Percentiles rank a stretch among this genome's conserved stretches.
Conservation (phyloP, 2,797 vertebrate species). For the Oreonectes daqikongensis region DNA sequence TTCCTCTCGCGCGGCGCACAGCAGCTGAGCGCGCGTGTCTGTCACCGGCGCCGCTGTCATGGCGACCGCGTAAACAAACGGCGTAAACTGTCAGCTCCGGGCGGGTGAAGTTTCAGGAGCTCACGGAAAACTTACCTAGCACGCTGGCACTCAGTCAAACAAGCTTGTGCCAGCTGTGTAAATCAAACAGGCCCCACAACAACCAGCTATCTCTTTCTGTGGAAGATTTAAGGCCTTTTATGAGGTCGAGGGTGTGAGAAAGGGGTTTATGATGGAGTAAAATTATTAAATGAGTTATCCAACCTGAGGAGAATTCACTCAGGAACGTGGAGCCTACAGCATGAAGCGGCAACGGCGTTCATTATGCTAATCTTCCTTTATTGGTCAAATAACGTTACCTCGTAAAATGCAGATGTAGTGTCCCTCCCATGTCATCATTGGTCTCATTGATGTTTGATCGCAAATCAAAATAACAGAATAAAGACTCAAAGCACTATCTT, state of each 20-base stretch:
- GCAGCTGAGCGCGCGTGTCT: conserved; percentile 84
- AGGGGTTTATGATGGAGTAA: not conserved
- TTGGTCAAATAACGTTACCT: no score
- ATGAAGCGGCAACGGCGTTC: no score
- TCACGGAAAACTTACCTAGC: conserved; percentile 76
- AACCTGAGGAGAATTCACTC: not conserved
- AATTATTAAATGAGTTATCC: not conserved
- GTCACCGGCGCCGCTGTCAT: conserved; percentile 77
- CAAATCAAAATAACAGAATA: not conserved
- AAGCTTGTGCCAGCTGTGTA: conserved; percentile 65
- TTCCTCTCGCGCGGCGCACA: conserved; percentile 79
- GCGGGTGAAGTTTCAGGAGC: conserved; percentile 78
- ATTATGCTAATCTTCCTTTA: no score
- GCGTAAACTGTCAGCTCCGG: conserved; percentile 78
- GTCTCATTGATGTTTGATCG: not conserved
- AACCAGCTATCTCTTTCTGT: conserved; percentile 54
- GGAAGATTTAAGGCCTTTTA: conserved; percentile 39
- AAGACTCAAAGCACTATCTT: not conserved
- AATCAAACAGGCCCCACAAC: conserved; percentile 68
- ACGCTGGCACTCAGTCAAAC: conserved; percentile 67
- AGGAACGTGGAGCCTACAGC: no score
- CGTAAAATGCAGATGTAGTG: no score
- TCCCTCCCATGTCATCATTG: no score
- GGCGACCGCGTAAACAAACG: conserved; percentile 82
- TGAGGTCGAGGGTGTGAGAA: conserved; percentile 42